These are phyloP conservation scores for Andrena trimmerana DNA, from an alignment of 2,888 invertebrate species.

Conservation along the genomic window DNA sequence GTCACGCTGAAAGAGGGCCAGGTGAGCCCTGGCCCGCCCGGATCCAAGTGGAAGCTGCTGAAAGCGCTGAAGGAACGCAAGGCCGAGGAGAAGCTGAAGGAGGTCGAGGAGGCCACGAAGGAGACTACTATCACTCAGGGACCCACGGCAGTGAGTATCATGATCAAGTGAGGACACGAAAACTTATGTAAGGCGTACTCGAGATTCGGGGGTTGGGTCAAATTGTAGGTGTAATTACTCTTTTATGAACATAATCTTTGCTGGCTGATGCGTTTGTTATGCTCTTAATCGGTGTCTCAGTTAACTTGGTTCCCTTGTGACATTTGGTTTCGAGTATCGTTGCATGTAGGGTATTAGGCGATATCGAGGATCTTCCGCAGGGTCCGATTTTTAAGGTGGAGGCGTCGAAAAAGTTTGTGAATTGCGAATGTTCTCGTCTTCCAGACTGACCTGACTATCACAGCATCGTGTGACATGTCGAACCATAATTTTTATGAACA, in stretches of 20 bases:
- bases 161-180: conserved; percentile 84
- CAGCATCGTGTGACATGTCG: too few relatives aligned
- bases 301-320: background rate
- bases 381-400: background rate
- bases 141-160: conserved; percentile 83
- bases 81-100: conserved; percentile 93
- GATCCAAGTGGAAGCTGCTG: conserved; percentile 96
- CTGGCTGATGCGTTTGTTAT: background rate
- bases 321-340: too few relatives aligned
- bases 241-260: background rate
- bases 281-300: background rate
- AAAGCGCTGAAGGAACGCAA: conserved; percentile 96
- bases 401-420: background rate
- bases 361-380: background rate
- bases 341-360: too few relatives aligned
- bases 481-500: too few relatives aligned
- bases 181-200: conserved; percentile 82
- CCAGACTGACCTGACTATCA: too few relatives aligned
- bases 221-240: conserved; percentile 39
- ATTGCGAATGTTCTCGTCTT: too few relatives aligned
- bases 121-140: conserved; percentile 80
- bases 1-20: conserved; percentile 83
- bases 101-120: conserved; percentile 82
- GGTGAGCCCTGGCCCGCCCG: conserved; percentile 87
- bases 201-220: conserved; percentile 80